Conservation (phyloP, 2,113 vertebrate genomes). For the Dasyurus viverrinus region DNA sequence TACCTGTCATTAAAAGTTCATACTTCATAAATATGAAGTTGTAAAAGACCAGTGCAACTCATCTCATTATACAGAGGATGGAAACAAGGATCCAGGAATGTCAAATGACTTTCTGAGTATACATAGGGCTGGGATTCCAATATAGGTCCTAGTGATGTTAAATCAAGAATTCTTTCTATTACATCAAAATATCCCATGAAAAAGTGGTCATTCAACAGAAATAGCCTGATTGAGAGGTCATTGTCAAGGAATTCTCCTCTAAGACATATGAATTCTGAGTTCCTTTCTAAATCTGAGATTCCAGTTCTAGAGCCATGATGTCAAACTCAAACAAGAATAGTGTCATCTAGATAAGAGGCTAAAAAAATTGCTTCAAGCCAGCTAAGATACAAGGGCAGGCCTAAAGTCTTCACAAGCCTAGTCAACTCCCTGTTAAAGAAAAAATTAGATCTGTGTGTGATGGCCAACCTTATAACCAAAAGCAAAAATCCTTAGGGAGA, state of each 20-base stretch:
- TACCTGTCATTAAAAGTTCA: not conserved
- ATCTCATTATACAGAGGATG: not conserved
- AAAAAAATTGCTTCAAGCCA: not conserved
- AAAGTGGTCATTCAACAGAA: not conserved
- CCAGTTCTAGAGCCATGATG: not conserved
- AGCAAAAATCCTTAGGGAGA: not conserved
- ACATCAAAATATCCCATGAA: not conserved
- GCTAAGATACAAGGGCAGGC: not conserved
- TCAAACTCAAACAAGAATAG: not conserved
- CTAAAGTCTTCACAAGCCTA: not conserved
- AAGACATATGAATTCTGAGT: not conserved
- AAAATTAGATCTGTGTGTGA: not conserved
- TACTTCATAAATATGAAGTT: not conserved
- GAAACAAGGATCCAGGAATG: not conserved
- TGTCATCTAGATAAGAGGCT: not conserved
- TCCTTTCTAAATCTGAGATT: not conserved
- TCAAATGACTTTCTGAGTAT: not conserved
- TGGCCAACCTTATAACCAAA: not conserved
- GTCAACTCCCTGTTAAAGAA: not conserved
- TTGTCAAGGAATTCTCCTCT: too few relatives aligned
- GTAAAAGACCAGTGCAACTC: not conserved
- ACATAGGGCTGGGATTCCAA: not conserved
- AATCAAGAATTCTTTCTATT: not conserved
- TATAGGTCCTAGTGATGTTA: not conserved
- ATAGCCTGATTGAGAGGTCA: too few relatives aligned